phyloP scores from a whole-genome alignment of 2,797 vertebrate species.

The Neostethus bicornis region DNA sequence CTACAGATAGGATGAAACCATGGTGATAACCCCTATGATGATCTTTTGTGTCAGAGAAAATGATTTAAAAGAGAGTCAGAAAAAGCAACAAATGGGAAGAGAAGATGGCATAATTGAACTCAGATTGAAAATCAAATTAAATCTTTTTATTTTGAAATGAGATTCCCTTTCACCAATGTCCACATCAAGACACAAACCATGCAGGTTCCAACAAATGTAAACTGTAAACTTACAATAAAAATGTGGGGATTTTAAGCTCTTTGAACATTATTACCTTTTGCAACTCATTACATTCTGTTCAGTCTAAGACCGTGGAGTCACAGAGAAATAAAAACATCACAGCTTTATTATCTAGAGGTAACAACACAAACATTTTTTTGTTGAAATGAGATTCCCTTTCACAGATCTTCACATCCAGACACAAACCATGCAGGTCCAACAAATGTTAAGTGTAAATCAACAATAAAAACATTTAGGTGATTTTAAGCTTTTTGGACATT shows the following conservation, averaged over 20 bases:
- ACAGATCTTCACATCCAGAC: neutral
- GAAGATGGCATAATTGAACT: conserved; percentile 38
- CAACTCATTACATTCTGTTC: neutral
- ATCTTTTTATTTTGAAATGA: too few species aligned
- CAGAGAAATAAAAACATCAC: conserved; percentile 34
- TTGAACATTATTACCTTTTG: neutral
- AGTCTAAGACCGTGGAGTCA: conserved; percentile 5
- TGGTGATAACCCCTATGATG: conserved; percentile 53
- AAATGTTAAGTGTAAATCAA: too few species aligned
- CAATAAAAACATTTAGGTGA: too few species aligned
- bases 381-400: too few species aligned
- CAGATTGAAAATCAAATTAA: conserved; percentile 22
- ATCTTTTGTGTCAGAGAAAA: conserved; percentile 44
- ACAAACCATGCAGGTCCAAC: too few species aligned
- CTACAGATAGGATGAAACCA: conserved; percentile 46
- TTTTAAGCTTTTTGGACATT: neutral
- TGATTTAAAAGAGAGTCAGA: conserved; percentile 35
- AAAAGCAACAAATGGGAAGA: neutral
- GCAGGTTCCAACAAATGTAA: too few species aligned
- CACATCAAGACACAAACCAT: neutral
- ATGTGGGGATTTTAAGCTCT: too few species aligned
- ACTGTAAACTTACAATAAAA: too few species aligned
- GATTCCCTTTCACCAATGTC: conserved; percentile 1
- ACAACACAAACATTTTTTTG: conserved; percentile 38
- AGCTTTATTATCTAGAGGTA: conserved; percentile 47